Percentiles rank a stretch among this genome's conserved stretches.
These are phyloP conservation scores for Ahaetulla prasina DNA, from an alignment of 2,113 vertebrate species.

Conservation along the genomic window DNA sequence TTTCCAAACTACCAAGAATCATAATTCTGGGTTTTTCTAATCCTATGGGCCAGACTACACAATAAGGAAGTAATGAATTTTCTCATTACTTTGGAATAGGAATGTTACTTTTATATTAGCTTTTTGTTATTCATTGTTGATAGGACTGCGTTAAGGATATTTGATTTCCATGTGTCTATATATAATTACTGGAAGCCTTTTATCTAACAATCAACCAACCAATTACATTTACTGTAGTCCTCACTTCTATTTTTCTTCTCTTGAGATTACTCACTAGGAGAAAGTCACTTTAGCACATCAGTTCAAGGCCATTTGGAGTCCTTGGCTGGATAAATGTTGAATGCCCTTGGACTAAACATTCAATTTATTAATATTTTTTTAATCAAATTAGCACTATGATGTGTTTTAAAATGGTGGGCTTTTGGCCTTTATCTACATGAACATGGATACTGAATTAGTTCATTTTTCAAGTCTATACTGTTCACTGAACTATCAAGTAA, in stretches of 20 bases:
- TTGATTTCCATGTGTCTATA: neutral
- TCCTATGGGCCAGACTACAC: neutral
- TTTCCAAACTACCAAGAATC: neutral
- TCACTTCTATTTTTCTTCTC: neutral
- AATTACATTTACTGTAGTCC: neutral
- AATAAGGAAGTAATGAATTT: neutral
- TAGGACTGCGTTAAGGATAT: neutral
- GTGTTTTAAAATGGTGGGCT: neutral
- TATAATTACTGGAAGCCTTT: neutral
- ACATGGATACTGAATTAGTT: neutral
- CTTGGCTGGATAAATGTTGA: neutral
- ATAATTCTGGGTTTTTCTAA: neutral
- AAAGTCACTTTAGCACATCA: neutral
- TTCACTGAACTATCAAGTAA: neutral
- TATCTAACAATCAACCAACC: neutral
- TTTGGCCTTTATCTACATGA: neutral
- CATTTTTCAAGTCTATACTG: neutral
- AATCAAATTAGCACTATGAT: neutral
- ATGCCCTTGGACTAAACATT: neutral
- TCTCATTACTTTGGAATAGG: neutral
- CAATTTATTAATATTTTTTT: neutral
- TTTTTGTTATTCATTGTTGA: neutral
- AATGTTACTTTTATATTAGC: neutral
- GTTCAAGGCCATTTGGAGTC: neutral
- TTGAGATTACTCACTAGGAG: neutral